A percentile compares a stretch with the other conserved stretches of the same genome.
Evolutionary conservation across 1,140 invertebrate species (phyloP).

Genomic region (Dendroctonus valens): DNA sequence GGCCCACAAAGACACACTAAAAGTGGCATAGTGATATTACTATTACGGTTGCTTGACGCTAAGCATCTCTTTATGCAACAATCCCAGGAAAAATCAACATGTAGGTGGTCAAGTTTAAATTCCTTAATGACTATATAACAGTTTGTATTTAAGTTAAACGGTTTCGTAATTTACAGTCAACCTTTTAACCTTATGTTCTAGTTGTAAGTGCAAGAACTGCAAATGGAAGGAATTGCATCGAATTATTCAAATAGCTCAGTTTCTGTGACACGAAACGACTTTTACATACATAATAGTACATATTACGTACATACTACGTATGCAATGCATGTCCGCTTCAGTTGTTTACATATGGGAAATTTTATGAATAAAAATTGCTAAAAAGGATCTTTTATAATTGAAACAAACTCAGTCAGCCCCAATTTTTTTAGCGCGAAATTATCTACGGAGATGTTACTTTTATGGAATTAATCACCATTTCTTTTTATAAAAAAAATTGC

Average conservation of each 20-base stretch:
- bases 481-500: too few species aligned
- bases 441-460: too few species aligned
- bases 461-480: too few species aligned
- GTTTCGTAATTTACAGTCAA: slow-evolving; percentile 8
- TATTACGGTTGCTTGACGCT: slow-evolving; percentile 14
- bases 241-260: slow-evolving; percentile 5
- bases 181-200: slow-evolving; percentile 20
- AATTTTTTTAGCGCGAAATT: too few species aligned
- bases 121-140: slow-evolving; percentile 7
- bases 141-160: slow-evolving; percentile 6
- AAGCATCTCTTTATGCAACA: slow-evolving; percentile 20
- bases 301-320: too few species aligned
- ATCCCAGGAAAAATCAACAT: slow-evolving; percentile 8
- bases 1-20: slow-evolving; percentile 3
- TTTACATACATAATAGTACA: background rate
- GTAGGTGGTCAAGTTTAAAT: slow-evolving; percentile 23
- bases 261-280: background rate
- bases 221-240: background rate
- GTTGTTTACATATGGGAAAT: too few species aligned
- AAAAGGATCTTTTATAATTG: too few species aligned
- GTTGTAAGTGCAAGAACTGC: slow-evolving; percentile 4
- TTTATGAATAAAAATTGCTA: too few species aligned
- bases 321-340: too few species aligned
- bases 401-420: too few species aligned
- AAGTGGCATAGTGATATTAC: slow-evolving; percentile 2